Conservation (phyloP, 2,113 vertebrate species). For the Cnemophilus loriae region DNA sequence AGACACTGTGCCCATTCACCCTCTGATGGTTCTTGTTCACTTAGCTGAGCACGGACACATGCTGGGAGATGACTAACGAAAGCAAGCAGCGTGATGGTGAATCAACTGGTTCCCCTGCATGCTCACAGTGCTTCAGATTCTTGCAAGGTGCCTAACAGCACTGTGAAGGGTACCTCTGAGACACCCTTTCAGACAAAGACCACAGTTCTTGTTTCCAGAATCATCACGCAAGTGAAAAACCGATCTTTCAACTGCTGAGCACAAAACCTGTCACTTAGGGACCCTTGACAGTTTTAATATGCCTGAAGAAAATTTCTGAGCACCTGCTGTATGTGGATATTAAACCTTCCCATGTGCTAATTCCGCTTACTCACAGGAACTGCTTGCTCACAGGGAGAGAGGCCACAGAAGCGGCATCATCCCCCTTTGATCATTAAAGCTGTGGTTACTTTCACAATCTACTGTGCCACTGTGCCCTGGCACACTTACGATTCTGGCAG, state of each 20-base stretch:
- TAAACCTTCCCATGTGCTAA: not conserved
- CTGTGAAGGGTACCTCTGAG: not conserved
- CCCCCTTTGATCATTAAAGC: not conserved
- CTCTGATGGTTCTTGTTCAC: not conserved
- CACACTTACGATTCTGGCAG: conserved; percentile 85
- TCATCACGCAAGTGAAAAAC: not conserved
- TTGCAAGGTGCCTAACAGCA: not conserved
- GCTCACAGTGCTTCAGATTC: not conserved
- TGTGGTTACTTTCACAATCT: not conserved
- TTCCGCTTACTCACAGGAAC: not conserved
- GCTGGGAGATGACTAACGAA: not conserved
- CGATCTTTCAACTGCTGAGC: not conserved
- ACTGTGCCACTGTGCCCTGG: not conserved
- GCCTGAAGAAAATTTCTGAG: not conserved
- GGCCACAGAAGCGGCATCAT: not conserved
- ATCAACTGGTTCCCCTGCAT: accelerated
- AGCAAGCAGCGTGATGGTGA: not conserved
- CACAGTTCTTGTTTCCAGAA: not conserved
- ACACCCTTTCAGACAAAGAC: not conserved
- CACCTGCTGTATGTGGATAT: not conserved
- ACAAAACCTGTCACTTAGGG: not conserved
- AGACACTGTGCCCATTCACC: not conserved
- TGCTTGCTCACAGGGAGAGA: not conserved
- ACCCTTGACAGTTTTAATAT: not conserved
- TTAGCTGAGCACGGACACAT: not conserved